Percentiles rank a stretch among this genome's conserved stretches.
These are phyloP conservation scores for Nyctereutes procyonoides DNA, from an alignment of 2,113 vertebrate species.

Conservation along the genomic window DNA sequence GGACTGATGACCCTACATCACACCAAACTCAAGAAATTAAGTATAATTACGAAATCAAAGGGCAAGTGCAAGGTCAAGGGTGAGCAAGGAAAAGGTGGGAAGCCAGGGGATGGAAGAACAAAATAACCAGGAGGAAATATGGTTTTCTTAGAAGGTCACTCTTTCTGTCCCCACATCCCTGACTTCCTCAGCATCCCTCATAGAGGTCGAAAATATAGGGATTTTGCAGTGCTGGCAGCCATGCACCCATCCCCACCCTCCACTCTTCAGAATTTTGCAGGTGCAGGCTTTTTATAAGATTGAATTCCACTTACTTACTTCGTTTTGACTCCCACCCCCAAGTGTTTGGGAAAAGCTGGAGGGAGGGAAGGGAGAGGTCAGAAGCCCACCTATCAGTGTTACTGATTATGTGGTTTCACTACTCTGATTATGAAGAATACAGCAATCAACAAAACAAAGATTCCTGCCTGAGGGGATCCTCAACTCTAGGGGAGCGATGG, in stretches of 20 bases:
- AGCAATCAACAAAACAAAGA: background rate
- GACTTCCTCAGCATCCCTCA: background rate
- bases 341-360: background rate
- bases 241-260: background rate
- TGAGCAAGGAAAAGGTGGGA: background rate
- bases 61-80: background rate
- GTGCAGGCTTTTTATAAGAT: background rate
- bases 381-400: background rate
- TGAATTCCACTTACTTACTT: background rate
- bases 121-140: background rate
- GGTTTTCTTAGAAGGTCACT: background rate
- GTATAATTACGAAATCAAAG: background rate
- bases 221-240: background rate
- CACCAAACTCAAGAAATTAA: background rate
- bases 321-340: background rate
- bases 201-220: background rate
- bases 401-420: background rate
- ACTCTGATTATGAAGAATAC: background rate
- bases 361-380: background rate
- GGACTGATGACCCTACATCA: background rate
- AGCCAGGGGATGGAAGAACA: background rate
- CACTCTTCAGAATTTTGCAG: background rate
- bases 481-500: background rate
- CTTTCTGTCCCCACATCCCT: background rate
- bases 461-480: fast-evolving